These are phyloP conservation scores for Halictus quadricinctus DNA, from an alignment of 2,888 invertebrate species.

Conservation along the genomic window DNA sequence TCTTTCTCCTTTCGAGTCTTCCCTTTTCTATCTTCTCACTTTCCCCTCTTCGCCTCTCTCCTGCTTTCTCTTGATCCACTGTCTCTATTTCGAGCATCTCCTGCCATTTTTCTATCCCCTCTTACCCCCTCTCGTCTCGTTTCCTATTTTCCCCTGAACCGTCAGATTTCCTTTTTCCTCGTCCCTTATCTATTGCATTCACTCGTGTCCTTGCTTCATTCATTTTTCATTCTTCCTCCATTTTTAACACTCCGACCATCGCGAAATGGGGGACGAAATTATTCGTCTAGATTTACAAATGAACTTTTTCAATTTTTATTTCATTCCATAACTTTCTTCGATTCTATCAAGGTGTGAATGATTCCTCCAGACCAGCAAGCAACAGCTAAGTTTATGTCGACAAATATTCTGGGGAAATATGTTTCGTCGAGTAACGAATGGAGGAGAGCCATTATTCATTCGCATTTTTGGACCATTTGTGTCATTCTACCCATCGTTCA, in stretches of 20 bases:
- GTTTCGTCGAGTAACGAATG: neutral
- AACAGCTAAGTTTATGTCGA: too few relatives aligned
- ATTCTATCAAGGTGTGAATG: neutral
- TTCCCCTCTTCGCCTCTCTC: slow-evolving; percentile 22
- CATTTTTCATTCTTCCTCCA: neutral
- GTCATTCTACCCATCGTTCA: neutral
- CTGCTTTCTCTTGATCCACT: slow-evolving; percentile 18
- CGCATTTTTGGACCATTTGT: too few relatives aligned
- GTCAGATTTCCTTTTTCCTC: too few relatives aligned
- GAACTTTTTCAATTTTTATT: neutral
- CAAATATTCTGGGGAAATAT: too few relatives aligned
- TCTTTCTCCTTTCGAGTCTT: slow-evolving; percentile 38
- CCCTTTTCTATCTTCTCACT: slow-evolving; percentile 9
- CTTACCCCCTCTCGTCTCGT: neutral
- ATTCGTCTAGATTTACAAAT: neutral
- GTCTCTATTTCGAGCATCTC: slow-evolving; percentile 27
- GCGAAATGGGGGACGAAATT: neutral
- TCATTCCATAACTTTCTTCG: neutral
- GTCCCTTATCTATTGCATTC: neutral
- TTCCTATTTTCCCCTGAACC: neutral
- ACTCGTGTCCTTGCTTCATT: neutral
- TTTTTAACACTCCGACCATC: neutral
- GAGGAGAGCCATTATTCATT: too few relatives aligned
- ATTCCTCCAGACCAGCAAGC: too few relatives aligned
- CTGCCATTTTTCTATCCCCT: slow-evolving; percentile 3